Base-by-base conservation (phyloP, 2,797 vertebrate genomes). In the Caiman crocodilus region DNA sequence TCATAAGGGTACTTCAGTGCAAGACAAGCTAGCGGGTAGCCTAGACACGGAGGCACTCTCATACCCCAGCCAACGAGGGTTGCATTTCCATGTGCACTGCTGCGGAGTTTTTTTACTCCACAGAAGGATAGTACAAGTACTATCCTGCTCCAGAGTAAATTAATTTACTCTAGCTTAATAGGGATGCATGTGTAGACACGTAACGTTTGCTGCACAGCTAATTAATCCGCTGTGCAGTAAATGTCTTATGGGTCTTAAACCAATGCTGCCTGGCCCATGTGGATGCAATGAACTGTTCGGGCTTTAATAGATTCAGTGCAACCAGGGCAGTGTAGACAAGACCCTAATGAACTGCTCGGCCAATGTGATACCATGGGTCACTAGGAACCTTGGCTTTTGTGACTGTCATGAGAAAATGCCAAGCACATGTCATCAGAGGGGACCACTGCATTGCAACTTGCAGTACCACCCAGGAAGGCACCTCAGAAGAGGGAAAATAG, bases 221-320 rank as follows among this genome's bases (percentile, higher is more conserved):
- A 50, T 50, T 50, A 50, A 10, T 50, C 42, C 9, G 10, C 9
- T 50, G 42, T 50, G 42, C 42, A 50, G 42, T 50, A 3, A 50
- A 50, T 10, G 10, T 50, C 42, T 11, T 10, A 50, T 50, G 23
- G 64, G 50, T 30, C 23, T 23, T 26, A 14, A 7, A 73, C 55
- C 4, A 16, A 42, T 30, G 50, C 55, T 61, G 61, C 11, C 30
- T 1, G 1, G 60, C 2, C 0, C 12, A 21, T 0, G 2, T 9
- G 20, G 59, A 3, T 17, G 32, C 18, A 2, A 32, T 30, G 5
- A 17, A 28, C 8, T 4, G 4, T 73, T 35, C 4, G 20, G 4
- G 42, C 25, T 50, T 15, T 50, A 55, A 50, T 14, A 26, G 71
- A 42, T 5, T 26, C 7, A 26, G 9, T 15, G 16, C 71, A 55